These are phyloP conservation scores for Reticulitermes speratus DNA, from an alignment of 1,140 invertebrate species.

Conservation along the genomic window DNA sequence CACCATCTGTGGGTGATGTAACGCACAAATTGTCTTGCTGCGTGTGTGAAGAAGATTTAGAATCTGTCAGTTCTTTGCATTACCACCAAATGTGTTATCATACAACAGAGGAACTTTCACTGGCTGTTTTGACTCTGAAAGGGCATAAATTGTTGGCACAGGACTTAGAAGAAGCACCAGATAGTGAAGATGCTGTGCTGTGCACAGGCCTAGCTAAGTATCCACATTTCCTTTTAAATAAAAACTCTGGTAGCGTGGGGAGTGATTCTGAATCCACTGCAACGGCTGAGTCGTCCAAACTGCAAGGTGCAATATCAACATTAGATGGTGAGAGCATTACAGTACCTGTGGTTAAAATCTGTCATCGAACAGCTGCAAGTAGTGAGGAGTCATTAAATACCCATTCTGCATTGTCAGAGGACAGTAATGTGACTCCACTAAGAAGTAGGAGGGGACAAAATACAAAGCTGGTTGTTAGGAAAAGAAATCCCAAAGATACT, in stretches of 20 bases:
- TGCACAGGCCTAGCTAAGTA: neutral
- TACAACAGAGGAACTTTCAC: slow-evolving; percentile 35
- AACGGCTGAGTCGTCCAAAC: neutral
- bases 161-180: neutral
- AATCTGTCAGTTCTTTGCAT: slow-evolving; percentile 25
- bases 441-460: neutral
- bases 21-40: slow-evolving; percentile 26
- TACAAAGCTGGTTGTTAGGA: neutral
- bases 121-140: slow-evolving; percentile 28
- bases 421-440: neutral
- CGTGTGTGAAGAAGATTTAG: slow-evolving; percentile 26
- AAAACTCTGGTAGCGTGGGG: neutral
- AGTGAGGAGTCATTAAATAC: neutral
- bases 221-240: neutral
- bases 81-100: slow-evolving; percentile 35
- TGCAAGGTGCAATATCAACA: slow-evolving; percentile 10
- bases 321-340: neutral
- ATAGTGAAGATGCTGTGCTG: neutral
- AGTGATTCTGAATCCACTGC: neutral
- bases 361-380: neutral
- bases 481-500: neutral
- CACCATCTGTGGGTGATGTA: slow-evolving; percentile 5
- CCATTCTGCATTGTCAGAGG: neutral
- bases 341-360: neutral
- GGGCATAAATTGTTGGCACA: slow-evolving; percentile 21